Conservation (phyloP, 2,797 vertebrate species). For the Distichodus sexfasciatus region DNA sequence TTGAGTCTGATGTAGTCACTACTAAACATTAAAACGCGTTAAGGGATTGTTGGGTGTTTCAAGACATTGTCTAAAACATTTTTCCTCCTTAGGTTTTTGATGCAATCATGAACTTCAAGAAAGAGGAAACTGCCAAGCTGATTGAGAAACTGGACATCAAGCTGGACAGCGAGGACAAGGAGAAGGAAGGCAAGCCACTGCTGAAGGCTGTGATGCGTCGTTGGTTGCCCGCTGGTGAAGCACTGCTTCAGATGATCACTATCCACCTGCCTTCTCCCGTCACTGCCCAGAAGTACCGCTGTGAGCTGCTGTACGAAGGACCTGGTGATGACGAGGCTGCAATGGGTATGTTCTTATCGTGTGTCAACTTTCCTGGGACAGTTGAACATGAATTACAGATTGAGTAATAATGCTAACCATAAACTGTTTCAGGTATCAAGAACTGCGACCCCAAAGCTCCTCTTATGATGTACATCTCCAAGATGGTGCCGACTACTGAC, state of each 20-base stretch:
- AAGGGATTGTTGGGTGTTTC: background rate
- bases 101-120: slow-evolving; percentile 94
- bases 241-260: slow-evolving; percentile 95
- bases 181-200: slow-evolving; percentile 91
- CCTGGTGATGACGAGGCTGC: slow-evolving; percentile 91
- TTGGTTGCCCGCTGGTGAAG: slow-evolving; percentile 94
- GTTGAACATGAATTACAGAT: too few relatives aligned
- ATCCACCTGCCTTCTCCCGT: slow-evolving; percentile 95
- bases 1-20: slow-evolving; percentile 64
- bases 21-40: background rate
- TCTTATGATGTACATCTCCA: slow-evolving; percentile 98
- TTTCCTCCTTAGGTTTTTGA: slow-evolving; percentile 79
- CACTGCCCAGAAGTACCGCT: slow-evolving; percentile 93
- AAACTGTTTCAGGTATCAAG: slow-evolving; percentile 80
- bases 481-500: slow-evolving; percentile 95
- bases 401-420: too few relatives aligned
- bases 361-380: too few relatives aligned
- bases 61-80: background rate
- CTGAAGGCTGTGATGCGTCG: slow-evolving; percentile 96
- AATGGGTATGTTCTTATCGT: slow-evolving; percentile 86
- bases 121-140: slow-evolving; percentile 86
- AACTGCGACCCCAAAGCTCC: slow-evolving; percentile 92
- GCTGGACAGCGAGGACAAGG: slow-evolving; percentile 86
- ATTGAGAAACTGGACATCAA: slow-evolving; percentile 90
- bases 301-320: slow-evolving; percentile 94